Evolutionary conservation across 37 sponge, comb jelly and placozoan genomes (phyloP).

Genomic region (Axinella damicornis): DNA sequence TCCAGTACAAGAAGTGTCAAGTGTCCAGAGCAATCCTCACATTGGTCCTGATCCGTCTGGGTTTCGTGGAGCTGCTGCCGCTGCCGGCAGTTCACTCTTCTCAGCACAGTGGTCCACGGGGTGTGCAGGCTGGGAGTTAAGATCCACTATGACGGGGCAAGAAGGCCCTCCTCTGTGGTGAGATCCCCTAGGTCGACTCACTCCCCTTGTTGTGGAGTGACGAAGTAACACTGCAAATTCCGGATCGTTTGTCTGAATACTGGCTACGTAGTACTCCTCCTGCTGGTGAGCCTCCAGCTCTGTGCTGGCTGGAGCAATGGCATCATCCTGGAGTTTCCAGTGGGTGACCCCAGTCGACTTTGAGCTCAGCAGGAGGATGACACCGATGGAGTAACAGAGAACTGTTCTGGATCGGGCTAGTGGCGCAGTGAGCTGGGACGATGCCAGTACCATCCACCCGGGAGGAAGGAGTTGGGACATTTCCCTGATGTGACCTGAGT

Average conservation of each 20-base stretch:
- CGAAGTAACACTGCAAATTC: slow-evolving; percentile 35
- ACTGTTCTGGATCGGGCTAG: no score
- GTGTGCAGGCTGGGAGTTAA: neutral
- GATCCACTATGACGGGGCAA: no score
- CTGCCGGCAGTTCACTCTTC: neutral
- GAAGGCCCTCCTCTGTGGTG: no score
- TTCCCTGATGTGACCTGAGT: no score
- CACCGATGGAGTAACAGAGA: neutral
- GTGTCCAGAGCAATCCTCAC: slow-evolving; percentile 2
- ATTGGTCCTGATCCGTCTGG: slow-evolving; percentile 54
- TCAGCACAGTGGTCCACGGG: neutral
- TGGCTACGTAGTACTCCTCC: neutral
- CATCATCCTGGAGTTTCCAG: slow-evolving; percentile 69
- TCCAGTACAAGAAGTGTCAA: no score
- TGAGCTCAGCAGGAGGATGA: slow-evolving; percentile 7
- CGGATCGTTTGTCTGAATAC: slow-evolving; percentile 17
- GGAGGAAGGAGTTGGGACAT: no score
- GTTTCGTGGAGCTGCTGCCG: slow-evolving; percentile 10
- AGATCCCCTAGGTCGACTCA: no score
- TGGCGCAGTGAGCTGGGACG: no score
- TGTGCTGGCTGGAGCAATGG: slow-evolving; percentile 29
- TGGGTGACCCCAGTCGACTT: slow-evolving; percentile 61
- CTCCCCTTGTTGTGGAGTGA: slow-evolving; percentile 9
- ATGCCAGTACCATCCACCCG: no score
- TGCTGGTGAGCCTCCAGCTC: neutral